These are phyloP conservation scores for Protomyctophum bolini DNA, from an alignment of 2,113 vertebrate species.

Conservation along the genomic window DNA sequence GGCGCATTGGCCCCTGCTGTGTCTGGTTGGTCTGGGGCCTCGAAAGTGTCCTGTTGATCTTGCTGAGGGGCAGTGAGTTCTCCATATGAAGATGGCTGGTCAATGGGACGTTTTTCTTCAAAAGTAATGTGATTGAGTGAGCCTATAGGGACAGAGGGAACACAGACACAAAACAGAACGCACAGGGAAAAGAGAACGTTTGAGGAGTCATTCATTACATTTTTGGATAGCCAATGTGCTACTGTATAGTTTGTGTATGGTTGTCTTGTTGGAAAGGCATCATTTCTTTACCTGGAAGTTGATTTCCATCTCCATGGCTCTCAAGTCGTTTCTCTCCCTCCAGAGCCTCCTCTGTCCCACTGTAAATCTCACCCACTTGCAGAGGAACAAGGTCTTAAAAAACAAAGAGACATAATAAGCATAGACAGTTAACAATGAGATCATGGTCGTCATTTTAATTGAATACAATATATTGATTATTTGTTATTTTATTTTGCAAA, in stretches of 20 bases:
- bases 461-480: too few species aligned
- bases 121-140: conserved; percentile 9
- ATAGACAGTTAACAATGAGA: too few species aligned
- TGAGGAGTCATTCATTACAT: too few species aligned
- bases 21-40: neutral
- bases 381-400: conserved; percentile 52
- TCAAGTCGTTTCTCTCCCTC: conserved; percentile 53
- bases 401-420: neutral
- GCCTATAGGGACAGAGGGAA: conserved; percentile 22
- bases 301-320: conserved; percentile 23
- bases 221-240: too few species aligned
- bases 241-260: too few species aligned
- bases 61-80: neutral
- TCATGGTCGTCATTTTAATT: too few species aligned
- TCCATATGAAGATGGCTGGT: conserved; percentile 5
- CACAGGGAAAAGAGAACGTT: neutral
- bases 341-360: conserved; percentile 13
- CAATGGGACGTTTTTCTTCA: neutral
- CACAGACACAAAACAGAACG: conserved; percentile 1
- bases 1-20: neutral
- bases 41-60: neutral
- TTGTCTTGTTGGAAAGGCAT: neutral
- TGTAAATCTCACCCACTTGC: neutral
- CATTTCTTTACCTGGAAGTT: conserved; percentile 43
- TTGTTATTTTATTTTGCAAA: too few species aligned